These are phyloP conservation scores for Zaprionus gabonicus DNA, from an alignment of 1,140 invertebrate species.

Conservation along the genomic window DNA sequence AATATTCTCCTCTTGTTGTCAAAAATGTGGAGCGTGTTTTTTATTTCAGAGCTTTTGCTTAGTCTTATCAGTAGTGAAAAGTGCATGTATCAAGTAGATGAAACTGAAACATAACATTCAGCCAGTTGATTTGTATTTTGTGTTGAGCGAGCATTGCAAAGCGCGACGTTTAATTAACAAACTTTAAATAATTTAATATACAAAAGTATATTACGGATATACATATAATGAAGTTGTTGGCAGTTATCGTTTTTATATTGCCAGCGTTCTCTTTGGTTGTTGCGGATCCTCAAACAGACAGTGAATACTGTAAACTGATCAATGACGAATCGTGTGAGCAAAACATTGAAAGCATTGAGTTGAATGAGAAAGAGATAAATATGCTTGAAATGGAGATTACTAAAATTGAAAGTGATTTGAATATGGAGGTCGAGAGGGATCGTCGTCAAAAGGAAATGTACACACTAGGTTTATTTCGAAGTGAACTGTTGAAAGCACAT, in stretches of 20 bases:
- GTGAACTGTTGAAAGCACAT: not conserved
- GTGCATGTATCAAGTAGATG: no score
- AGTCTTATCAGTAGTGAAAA: not conserved
- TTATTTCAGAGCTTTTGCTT: no score
- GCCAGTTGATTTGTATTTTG: not conserved
- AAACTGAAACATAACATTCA: not conserved
- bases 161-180: not conserved
- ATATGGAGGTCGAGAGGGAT: not conserved
- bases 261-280: not conserved
- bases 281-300: not conserved
- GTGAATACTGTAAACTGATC: not conserved
- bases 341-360: not conserved
- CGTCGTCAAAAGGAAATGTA: not conserved
- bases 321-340: not conserved
- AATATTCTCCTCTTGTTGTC: no score
- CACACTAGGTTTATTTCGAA: not conserved
- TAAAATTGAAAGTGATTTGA: not conserved
- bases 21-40: no score
- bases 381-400: not conserved
- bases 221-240: not conserved
- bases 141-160: not conserved
- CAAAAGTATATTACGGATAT: not conserved
- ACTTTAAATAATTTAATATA: not conserved
- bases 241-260: not conserved
- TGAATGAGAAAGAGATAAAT: not conserved